These are phyloP conservation scores for Rutilus rutilus DNA, from an alignment of 2,113 vertebrate genomes.

Conservation along the genomic window DNA sequence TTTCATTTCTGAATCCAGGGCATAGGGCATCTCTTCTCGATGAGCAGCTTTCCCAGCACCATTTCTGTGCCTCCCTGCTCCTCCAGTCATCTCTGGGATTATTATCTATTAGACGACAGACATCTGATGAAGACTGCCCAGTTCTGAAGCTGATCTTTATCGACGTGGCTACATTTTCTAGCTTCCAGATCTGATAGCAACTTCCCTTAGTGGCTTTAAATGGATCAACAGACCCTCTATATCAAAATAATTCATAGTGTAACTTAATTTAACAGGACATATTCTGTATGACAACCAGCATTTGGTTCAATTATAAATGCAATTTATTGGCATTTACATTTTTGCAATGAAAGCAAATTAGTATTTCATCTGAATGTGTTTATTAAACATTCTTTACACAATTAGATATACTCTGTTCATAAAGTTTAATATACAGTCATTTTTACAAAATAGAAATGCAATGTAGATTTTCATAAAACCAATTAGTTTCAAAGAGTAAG, in stretches of 20 bases:
- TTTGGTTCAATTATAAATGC: background rate
- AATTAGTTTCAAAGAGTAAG: constrained; percentile 12
- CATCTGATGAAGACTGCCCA: constrained; percentile 29
- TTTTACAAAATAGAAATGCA: background rate
- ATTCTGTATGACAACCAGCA: background rate
- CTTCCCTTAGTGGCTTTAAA: background rate
- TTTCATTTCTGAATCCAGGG: background rate
- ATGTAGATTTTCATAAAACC: background rate
- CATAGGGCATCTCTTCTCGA: background rate
- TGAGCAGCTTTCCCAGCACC: background rate
- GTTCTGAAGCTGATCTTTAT: constrained; percentile 22
- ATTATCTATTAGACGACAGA: background rate
- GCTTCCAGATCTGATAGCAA: background rate
- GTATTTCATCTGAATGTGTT: background rate
- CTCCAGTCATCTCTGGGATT: constrained; percentile 27
- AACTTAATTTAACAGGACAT: background rate
- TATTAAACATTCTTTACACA: background rate
- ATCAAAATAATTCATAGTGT: background rate
- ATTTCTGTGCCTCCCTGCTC: constrained; percentile 7
- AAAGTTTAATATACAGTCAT: background rate
- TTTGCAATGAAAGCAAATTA: constrained; percentile 14
- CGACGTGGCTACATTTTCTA: background rate
- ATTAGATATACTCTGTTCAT: background rate
- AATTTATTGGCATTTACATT: background rate
- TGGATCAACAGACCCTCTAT: background rate